A percentile compares a stretch with the other conserved stretches of the same genome.
Evolutionary conservation across 2,888 invertebrate species (phyloP).

Genomic region (Cephalotes varians): DNA sequence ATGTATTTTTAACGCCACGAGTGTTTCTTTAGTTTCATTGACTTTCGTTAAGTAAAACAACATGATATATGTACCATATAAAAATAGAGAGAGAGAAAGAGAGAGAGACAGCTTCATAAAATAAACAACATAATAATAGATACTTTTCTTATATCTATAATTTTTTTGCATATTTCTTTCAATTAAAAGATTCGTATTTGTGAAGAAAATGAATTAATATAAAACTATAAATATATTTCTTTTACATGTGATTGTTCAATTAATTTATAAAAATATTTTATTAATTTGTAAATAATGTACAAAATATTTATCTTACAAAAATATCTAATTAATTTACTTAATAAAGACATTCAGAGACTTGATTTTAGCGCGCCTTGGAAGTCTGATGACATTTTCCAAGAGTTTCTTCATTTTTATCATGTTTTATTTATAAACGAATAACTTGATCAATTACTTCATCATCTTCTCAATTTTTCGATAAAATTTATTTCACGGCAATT

Average conservation of each 20-base stretch:
- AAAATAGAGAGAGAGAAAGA: too few relatives aligned
- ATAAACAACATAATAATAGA: background rate
- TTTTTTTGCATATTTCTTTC: background rate
- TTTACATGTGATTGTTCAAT: background rate
- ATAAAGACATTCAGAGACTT: background rate
- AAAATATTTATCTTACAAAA: background rate
- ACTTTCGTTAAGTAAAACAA: background rate
- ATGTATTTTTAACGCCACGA: background rate
- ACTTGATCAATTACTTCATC: background rate
- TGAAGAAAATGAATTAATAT: background rate
- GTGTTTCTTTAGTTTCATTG: background rate
- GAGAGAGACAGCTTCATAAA: background rate
- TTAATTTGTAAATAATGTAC: background rate
- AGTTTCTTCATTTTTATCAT: background rate
- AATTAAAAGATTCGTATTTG: background rate
- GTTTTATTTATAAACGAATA: background rate
- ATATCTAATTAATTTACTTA: background rate
- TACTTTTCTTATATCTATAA: background rate
- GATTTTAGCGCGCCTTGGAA: background rate
- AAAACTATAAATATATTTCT: conserved; percentile 4
- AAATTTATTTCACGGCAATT: background rate
- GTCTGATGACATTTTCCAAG: background rate
- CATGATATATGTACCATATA: background rate
- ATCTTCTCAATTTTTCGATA: background rate
- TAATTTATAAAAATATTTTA: background rate